A percentile compares a stretch with the other conserved stretches of the same genome.
Conservation (phyloP, 2,113 vertebrate genomes). For the Thinocorus orbignyianus region DNA sequence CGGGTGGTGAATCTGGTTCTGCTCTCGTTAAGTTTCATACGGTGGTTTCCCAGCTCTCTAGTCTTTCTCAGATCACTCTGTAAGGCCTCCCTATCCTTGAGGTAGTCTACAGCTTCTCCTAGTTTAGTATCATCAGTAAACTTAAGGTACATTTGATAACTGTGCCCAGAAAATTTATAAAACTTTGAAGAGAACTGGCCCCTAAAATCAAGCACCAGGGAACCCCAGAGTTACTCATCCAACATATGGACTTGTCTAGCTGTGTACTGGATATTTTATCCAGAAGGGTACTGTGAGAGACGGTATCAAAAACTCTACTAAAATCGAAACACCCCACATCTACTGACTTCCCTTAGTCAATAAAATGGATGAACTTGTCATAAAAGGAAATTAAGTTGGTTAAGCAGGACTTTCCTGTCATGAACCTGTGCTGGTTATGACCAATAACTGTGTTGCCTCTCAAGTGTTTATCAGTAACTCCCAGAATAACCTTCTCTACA, state of each 20-base stretch:
- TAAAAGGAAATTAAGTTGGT: neutral
- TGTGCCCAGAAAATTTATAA: neutral
- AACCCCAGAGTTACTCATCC: neutral
- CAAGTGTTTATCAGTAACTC: neutral
- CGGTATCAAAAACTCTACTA: neutral
- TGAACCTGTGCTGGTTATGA: neutral
- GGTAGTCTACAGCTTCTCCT: neutral
- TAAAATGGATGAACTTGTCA: neutral
- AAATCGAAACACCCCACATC: fast-evolving
- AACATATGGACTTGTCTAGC: neutral
- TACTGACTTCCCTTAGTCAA: neutral
- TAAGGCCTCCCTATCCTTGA: neutral
- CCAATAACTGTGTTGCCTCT: neutral
- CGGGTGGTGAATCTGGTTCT: neutral
- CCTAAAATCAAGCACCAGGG: neutral
- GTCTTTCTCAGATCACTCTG: neutral
- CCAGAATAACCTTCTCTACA: neutral
- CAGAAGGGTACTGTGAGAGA: neutral
- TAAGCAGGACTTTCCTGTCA: neutral
- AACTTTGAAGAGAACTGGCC: neutral
- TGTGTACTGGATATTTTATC: neutral
- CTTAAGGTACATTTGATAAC: neutral
- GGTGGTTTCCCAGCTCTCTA: neutral
- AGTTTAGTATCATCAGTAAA: neutral
- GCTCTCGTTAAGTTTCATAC: neutral